Percentiles rank a stretch among this genome's conserved stretches.
Evolutionary conservation across 1,140 invertebrate genomes (phyloP).

Genomic region (Calosoma granatense): DNA sequence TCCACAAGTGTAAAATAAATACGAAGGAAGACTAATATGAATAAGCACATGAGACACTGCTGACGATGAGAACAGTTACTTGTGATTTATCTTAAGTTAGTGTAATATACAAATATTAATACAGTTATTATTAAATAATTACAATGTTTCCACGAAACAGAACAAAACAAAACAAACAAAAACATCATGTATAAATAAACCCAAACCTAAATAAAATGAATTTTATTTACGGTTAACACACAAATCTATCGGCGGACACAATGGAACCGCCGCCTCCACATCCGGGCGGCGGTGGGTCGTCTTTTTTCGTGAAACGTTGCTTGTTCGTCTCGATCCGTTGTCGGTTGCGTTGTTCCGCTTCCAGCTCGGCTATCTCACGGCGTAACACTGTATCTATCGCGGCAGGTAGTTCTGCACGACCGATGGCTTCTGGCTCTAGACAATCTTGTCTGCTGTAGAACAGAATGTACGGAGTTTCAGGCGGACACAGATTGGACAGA

Average conservation of each 20-base stretch:
- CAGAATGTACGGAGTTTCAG: conserved; percentile 73
- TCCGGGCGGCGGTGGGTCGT: conserved; percentile 32
- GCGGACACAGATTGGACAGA: conserved; percentile 51
- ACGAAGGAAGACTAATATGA: too few relatives aligned
- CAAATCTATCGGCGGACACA: conserved; percentile 26
- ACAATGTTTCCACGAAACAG: conserved; percentile 14
- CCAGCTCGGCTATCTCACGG: conserved; percentile 25
- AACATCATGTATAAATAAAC: conserved; percentile 13
- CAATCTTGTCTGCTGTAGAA: conserved; percentile 48
- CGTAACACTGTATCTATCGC: conserved; percentile 20
- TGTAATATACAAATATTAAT: conserved; percentile 17
- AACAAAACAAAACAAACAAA: too few relatives aligned
- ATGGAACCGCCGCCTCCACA: conserved; percentile 30
- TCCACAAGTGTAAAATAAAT: conserved; percentile 1
- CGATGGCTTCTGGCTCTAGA: conserved; percentile 24
- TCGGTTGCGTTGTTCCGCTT: conserved; percentile 19
- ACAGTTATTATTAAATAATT: conserved; percentile 15
- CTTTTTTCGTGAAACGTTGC: conserved; percentile 15
- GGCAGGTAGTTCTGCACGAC: conserved; percentile 17
- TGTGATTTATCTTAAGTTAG: conserved; percentile 13
- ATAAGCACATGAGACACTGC: neutral
- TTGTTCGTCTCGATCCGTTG: neutral
- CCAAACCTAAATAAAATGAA: conserved; percentile 7
- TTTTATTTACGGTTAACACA: conserved; percentile 23
- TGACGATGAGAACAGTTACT: neutral